Evolutionary conservation across 2,888 invertebrate species (phyloP), one percentile per base, ranked within the genome.

Genomic region (Agonopterix alstromeriana): DNA sequence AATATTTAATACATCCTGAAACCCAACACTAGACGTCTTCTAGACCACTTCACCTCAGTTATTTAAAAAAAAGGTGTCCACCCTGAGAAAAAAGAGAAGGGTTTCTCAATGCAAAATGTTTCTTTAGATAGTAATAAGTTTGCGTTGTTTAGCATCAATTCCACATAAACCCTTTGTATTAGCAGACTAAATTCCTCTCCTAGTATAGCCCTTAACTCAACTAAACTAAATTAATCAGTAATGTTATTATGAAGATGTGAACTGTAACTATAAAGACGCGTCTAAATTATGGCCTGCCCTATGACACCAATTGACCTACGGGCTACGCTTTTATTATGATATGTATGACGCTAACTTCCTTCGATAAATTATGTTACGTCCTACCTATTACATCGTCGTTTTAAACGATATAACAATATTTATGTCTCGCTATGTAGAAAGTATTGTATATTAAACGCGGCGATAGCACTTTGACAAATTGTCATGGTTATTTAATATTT

Each of bases 251-350:
- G 12, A 41, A 11, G 41, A 27, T 7, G 27, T 27, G 27, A 27
- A 27, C 27, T 27, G 27, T 27, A 38, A 10, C 3, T 38, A 10
- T 3, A 3, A 38, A 38, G 38, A 38, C 38, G 59, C 62, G 60
- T 55, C 12, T 38, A 35, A 46, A 40, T 43, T 70, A 73, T 70
- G 65, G 56, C 58, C 58, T 64, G 77, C 57, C 69, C 78, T 68
- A 51, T 70, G 71, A 67, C 76, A 64, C 65, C 73, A 75, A 78
- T 82, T 75, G 75, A 67, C 67, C 60, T 58, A 56, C 27, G 27
- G 27, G 27, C 27, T 27, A 27, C 59, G 65, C 63, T 54, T 43
- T 45, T 47, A 54, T 52, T 57, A 54, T 35, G 48, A 57, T 47
- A 53, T 50, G 41, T 47, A 48, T 53, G 49, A 53, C 50, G 49